Base-by-base conservation (phyloP, 2,113 vertebrate genomes). In the Phainopepla nitens region DNA sequence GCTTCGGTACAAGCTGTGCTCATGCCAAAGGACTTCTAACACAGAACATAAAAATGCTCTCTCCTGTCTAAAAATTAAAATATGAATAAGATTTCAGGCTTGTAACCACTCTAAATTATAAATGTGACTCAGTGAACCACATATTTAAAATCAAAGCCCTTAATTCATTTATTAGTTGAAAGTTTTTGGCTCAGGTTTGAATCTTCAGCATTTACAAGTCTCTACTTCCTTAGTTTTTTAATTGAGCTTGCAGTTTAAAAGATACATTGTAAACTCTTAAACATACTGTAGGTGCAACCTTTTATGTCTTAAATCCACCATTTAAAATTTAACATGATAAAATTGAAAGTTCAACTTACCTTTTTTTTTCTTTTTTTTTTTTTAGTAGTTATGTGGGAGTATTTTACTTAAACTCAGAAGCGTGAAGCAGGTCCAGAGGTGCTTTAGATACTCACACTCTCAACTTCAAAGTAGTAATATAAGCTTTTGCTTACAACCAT, bases 381-480 rank as follows among this genome's bases (percentile, higher is more conserved):
- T 72, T 90, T 73, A 39, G 4, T 39, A 70, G 24, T 49, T 90
- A 76, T 25, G 47, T 95, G 82, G 66, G 62, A 87, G 62, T 64
- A 95, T 78, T 79, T 93, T 72, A 66, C 56, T 95, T 92, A 82
- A 96, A 89, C 18, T 94, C 47, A 41, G 56, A 92, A 95, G 73
- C 3, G 0, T 68, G 78, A 93, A 93, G 51, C 71, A 81, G 39
- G 66, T 95, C 87, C 82, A 94, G 89, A 90, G 91, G 96, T 95
- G 82, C 54, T 96, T 95, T 81, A 93, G 84, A 86, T 71, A 94
- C 49, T 80, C 75, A 54, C 15, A 50, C 9, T 77, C 64, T 90
- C 39, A 94, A 94, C 95, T 94, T 97, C 96, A 97, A 96, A 97
- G 95, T 15, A 68, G 51, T 36, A 91, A 82, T 64, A 91, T 53